phyloP scores from a whole-genome alignment of 2,888 invertebrate species.

The Nemotelus nigrinus region DNA sequence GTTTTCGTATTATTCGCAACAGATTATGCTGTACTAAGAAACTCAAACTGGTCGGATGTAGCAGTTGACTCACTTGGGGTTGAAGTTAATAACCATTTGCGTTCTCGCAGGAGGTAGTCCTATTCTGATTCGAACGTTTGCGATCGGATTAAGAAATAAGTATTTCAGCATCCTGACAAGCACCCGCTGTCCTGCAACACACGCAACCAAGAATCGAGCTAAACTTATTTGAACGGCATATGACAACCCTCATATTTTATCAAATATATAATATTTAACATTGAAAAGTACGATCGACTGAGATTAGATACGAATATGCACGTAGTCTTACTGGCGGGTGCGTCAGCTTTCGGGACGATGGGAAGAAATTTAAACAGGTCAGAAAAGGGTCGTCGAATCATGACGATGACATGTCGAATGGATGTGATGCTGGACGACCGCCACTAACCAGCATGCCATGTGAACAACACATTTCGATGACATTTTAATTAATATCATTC shows the following conservation, averaged over 20 bases:
- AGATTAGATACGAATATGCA: slow-evolving; percentile 37
- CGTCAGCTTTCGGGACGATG: not conserved
- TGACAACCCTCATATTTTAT: slow-evolving; percentile 52
- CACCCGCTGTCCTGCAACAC: slow-evolving; percentile 39
- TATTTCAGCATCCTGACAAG: slow-evolving; percentile 28
- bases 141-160: slow-evolving; percentile 40
- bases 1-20: too few relatives aligned
- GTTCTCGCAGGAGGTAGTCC: not conserved
- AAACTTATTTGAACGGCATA: slow-evolving; percentile 48
- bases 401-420: slow-evolving; percentile 30
- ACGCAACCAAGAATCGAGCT: slow-evolving; percentile 38
- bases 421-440: slow-evolving; percentile 36
- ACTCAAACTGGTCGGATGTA: not conserved
- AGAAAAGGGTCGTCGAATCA: slow-evolving; percentile 31
- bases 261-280: slow-evolving; percentile 45
- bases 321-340: not conserved
- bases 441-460: slow-evolving; percentile 31
- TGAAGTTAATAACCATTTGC: not conserved
- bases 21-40: not conserved
- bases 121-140: not conserved
- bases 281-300: slow-evolving; percentile 44
- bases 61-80: not conserved
- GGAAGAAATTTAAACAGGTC: slow-evolving; percentile 33
- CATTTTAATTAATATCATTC: slow-evolving; percentile 50
- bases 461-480: slow-evolving; percentile 46